These are phyloP conservation scores for Triplophysa dalaica DNA, from an alignment of 2,113 vertebrate genomes.

Conservation along the genomic window DNA sequence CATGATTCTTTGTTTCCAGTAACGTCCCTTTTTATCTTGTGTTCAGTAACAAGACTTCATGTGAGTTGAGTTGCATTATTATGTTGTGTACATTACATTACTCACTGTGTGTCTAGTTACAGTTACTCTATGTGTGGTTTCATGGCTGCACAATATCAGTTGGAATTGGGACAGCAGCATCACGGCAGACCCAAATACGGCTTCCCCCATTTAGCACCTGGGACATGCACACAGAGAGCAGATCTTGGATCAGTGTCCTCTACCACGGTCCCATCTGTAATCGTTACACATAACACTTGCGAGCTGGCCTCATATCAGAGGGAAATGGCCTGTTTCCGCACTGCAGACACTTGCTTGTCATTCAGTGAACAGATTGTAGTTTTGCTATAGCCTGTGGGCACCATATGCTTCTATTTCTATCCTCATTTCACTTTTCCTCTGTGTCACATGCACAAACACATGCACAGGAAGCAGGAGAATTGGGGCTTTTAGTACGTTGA, in stretches of 20 bases:
- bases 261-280: slow-evolving; percentile 20
- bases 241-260: slow-evolving; percentile 44
- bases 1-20: too few relatives aligned
- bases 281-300: slow-evolving; percentile 15
- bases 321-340: slow-evolving; percentile 26
- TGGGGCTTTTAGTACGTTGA: not conserved
- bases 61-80: too few relatives aligned
- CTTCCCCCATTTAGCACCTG: slow-evolving; percentile 23
- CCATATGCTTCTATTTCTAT: slow-evolving; percentile 37
- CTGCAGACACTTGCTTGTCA: slow-evolving; percentile 37
- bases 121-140: not conserved
- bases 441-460: not conserved
- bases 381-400: slow-evolving; percentile 33
- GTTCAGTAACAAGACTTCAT: too few relatives aligned
- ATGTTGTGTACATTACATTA: not conserved
- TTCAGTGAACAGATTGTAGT: slow-evolving; percentile 48
- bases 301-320: slow-evolving; percentile 27
- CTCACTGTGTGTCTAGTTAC: not conserved
- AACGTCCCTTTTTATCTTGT: not conserved
- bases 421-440: slow-evolving; percentile 8
- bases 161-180: slow-evolving; percentile 46
- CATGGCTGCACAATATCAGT: slow-evolving; percentile 14
- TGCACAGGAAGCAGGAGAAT: not conserved
- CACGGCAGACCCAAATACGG: slow-evolving; percentile 41
- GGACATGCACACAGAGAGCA: slow-evolving; percentile 21